Evolutionary conservation across 2,888 invertebrate genomes (phyloP), one percentile per base, ranked within the genome.

Genomic region (Agrochola lota): DNA sequence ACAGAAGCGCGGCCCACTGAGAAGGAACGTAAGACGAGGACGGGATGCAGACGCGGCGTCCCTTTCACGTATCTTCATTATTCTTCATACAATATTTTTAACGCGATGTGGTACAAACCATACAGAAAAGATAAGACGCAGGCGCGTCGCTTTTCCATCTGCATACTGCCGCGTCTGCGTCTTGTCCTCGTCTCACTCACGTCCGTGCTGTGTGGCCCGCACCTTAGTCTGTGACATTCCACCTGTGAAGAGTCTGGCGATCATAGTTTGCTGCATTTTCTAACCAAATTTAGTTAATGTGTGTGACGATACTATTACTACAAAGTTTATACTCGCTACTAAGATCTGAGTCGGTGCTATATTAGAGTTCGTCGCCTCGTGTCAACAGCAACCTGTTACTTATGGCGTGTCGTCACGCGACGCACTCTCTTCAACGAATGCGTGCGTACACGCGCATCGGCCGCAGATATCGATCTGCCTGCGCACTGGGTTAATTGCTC

Each of bases 401-500:
- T 72, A 63, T 74, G 71, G 74, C 81, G 74, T 74, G 63, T 52
- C 64, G 67, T 81, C 81, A 83, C 77, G 83, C 83, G 74, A 77
- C 78, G 67, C 75, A 74, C 80, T 84, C 81, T 80, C 78, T 12
- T 49, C 17, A 46, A 60, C 43, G 40, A 66, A 68, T 68, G 78
- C 77, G 80, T 84, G 87, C 78, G 82, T 74, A 66, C n/a, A n/a
- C 60, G 69, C 81, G 77, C 79, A 70, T 57, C 43, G 12, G 17
- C 12, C 55, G 35, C 63, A 55, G 83, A 87, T 87, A 80, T 74
- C 55, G 55, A 85, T 88, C 87, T 78, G 62, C 66, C 63, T 55
- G 71, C 67, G 81, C 75, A 84, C 74, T 87, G 79, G 83, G 87
- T 84, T 85, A 87, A 87, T 85, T 68, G 30, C 52, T 52, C n/a